Evolutionary conservation across 2,888 invertebrate genomes (phyloP).

Genomic region (Pherbina coryleti): DNA sequence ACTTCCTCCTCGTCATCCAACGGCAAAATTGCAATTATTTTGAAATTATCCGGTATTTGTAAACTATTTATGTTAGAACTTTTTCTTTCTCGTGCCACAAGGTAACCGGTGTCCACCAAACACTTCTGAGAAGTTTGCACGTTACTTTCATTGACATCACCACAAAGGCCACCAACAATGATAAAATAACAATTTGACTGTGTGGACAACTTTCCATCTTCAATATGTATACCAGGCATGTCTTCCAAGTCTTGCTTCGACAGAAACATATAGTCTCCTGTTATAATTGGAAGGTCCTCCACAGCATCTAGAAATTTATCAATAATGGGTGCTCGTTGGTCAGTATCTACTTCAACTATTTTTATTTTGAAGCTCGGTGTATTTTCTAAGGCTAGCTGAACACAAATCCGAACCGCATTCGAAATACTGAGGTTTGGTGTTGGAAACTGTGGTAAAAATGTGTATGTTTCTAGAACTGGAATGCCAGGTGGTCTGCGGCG

Average conservation of each 20-base stretch:
- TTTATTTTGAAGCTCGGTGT: slow-evolving; percentile 75
- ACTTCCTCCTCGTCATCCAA: slow-evolving; percentile 60
- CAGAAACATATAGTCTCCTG: slow-evolving; percentile 76
- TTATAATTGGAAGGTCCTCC: slow-evolving; percentile 78
- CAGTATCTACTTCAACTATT: slow-evolving; percentile 73
- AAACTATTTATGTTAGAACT: slow-evolving; percentile 69
- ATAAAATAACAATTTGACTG: slow-evolving; percentile 64
- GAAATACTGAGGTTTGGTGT: slow-evolving; percentile 56
- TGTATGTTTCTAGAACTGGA: slow-evolving; percentile 83
- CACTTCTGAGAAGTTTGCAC: slow-evolving; percentile 70
- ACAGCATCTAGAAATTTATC: slow-evolving; percentile 74
- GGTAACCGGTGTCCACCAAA: slow-evolving; percentile 74
- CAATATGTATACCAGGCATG: slow-evolving; percentile 73
- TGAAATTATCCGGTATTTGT: slow-evolving; percentile 56
- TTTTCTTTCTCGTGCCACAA: slow-evolving; percentile 74
- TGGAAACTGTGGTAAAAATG: slow-evolving; percentile 77
- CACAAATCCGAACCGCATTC: slow-evolving; percentile 73
- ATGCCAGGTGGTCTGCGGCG: slow-evolving; percentile 77
- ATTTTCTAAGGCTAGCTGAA: slow-evolving; percentile 83
- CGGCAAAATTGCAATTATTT: slow-evolving; percentile 58
- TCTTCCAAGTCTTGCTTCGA: slow-evolving; percentile 55
- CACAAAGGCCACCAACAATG: slow-evolving; percentile 55
- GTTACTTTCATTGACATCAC: slow-evolving; percentile 53
- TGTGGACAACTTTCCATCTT: slow-evolving; percentile 73
- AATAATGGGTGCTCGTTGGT: slow-evolving; percentile 71